These are phyloP conservation scores for Branchinecta lindahli DNA, from an alignment of 1,140 invertebrate species.

Conservation along the genomic window DNA sequence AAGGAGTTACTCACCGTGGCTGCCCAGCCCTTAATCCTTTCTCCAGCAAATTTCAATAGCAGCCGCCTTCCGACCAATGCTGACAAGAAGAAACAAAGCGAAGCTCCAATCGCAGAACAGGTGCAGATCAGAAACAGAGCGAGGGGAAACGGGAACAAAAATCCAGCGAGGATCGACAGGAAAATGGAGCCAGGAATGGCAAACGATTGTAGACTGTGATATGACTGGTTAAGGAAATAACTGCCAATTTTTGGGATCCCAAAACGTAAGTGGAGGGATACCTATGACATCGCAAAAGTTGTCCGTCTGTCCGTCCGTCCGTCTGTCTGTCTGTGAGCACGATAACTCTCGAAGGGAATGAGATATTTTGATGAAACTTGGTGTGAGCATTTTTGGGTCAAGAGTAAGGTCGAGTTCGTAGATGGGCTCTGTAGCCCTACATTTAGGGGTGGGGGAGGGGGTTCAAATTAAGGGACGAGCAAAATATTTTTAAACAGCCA, in stretches of 20 bases:
- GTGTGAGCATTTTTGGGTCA: too few species aligned
- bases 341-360: too few species aligned
- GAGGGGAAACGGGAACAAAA: constrained; percentile 82
- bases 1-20: constrained; percentile 42
- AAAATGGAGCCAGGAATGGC: constrained; percentile 98
- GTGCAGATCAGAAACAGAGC: constrained; percentile 82
- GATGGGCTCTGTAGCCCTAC: too few species aligned
- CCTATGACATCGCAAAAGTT: too few species aligned
- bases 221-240: constrained; percentile 9
- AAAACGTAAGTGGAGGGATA: too few species aligned
- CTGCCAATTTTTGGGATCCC: neutral
- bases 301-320: too few species aligned
- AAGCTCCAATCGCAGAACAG: constrained; percentile 89
- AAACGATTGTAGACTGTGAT: constrained; percentile 85
- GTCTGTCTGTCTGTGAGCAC: too few species aligned
- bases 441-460: too few species aligned
- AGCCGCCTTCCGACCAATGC: constrained; percentile 69
- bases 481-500: too few species aligned
- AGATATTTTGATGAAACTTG: too few species aligned
- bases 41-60: constrained; percentile 75
- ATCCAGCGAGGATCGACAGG: constrained; percentile 90
- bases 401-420: too few species aligned
- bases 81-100: constrained; percentile 85
- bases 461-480: too few species aligned
- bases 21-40: constrained; percentile 69